phyloP scores from a whole-genome alignment of 2,113 vertebrate species.

The Diglossa brunneiventris region DNA sequence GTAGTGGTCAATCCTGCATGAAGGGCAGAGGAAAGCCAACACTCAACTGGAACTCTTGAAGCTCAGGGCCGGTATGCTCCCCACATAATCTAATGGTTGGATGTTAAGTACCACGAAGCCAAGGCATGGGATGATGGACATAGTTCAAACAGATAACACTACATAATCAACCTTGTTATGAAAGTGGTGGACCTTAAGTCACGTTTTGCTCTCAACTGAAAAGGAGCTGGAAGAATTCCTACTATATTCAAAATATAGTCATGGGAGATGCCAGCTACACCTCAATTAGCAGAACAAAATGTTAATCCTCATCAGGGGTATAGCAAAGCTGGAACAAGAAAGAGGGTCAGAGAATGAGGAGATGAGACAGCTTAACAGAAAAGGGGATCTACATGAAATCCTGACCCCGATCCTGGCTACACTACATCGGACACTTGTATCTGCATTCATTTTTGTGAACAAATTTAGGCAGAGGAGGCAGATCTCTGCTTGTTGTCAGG shows the following conservation, averaged over 20 bases:
- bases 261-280: background rate
- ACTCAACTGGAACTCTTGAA: background rate
- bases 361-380: background rate
- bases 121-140: background rate
- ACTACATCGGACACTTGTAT: background rate
- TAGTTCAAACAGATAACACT: background rate
- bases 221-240: background rate
- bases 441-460: background rate
- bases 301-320: background rate
- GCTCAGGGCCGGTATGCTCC: background rate
- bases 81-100: background rate
- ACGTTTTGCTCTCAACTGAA: background rate
- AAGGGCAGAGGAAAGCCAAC: background rate
- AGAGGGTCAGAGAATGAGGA: background rate
- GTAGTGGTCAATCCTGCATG: slow-evolving; percentile 89
- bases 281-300: background rate
- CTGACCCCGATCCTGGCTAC: background rate
- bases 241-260: background rate
- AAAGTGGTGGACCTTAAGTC: background rate
- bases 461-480: background rate
- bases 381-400: background rate
- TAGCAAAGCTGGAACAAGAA: background rate
- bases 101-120: background rate
- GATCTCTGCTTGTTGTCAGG: background rate
- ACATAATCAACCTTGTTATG: background rate